Base-by-base conservation (phyloP, 1,140 invertebrate genomes). In the Oppia nitens region DNA sequence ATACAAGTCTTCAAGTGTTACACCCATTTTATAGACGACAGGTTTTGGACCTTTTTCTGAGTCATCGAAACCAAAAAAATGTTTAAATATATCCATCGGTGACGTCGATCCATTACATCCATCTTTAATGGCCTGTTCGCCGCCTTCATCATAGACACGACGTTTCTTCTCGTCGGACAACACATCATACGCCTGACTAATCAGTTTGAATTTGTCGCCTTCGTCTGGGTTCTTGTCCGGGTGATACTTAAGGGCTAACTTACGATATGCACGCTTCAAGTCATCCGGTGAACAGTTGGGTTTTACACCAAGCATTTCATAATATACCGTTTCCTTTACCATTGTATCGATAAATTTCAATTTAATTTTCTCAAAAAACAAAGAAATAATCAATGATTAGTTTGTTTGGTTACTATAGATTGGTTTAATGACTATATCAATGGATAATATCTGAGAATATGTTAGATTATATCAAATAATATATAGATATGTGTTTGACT, bases 181-280 rank as follows among this genome's bases (percentile, higher is more conserved):
- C 4, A 98, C 92, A 75, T 99, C 96, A 72, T 99, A 98, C 0
- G 94, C 93, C 76, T 95, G 89, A 62, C 93, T 95, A 57, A 98
- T 98, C 70, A 85, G 80, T 73, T 98, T 98, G 69, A 98, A 98
- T 76, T 87, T 67, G 70, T 96, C 91, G 49, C 90, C 92, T 74
- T 96, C 93, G 79, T 92, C 87, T 11, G 95, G 93, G 76, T 99
- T 98, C 75, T 98, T 99, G 71, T 99, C 95, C 17, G 93, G 93
- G 71, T 99, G 96, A 71, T 93, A 98, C 74, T 98, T 97, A 0
- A 98, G 74, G 11, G 93, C 93, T 59, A 96, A 74, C 75, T 93
- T 93, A 66, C 86, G 80, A 69, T 93, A 93, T 0, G 89, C 88
- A 73, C 92, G 98, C 70, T 99, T 99, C 24, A 99, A 73, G 71